Percentiles rank a stretch among this genome's conserved stretches.
Conservation (phyloP, 2,113 vertebrate species). For the Pungitius pungitius region DNA sequence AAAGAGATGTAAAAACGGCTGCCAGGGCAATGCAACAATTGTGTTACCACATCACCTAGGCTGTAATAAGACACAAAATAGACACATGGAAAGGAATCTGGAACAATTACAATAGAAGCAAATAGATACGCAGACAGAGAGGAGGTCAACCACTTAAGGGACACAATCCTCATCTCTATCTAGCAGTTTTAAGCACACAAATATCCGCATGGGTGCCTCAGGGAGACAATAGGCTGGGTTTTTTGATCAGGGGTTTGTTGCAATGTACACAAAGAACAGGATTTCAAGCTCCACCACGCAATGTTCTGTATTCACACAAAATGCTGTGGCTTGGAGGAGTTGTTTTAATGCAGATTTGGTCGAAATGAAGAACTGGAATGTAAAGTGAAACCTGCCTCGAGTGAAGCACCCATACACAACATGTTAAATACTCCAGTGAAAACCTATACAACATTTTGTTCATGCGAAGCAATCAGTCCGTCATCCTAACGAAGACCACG, state of each 20-base stretch:
- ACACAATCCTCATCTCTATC: constrained; percentile 44
- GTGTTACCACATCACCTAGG: constrained; percentile 46
- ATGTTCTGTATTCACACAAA: constrained; percentile 43
- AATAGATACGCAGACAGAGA: constrained; percentile 54
- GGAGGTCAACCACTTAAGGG: constrained; percentile 21
- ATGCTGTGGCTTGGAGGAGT: constrained; percentile 23
- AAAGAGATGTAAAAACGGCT: constrained; percentile 55
- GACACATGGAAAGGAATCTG: constrained; percentile 58
- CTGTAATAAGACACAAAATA: constrained; percentile 50
- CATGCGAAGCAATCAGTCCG: constrained; percentile 47
- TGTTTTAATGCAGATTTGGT: constrained; percentile 29
- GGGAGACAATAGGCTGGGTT: constrained; percentile 34
- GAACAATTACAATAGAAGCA: constrained; percentile 61
- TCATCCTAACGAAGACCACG: constrained; percentile 77
- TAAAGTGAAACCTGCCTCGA: constrained; percentile 30
- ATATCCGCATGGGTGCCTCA: constrained; percentile 65
- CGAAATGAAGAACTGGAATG: constrained; percentile 39
- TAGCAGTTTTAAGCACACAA: constrained; percentile 65
- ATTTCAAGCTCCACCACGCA: constrained; percentile 45
- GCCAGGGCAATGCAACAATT: constrained; percentile 46
- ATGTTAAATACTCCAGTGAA: constrained; percentile 80
- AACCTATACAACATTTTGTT: constrained; percentile 44
- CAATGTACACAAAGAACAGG: constrained; percentile 17
- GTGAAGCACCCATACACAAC: constrained; percentile 73
- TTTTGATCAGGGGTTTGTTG: constrained; percentile 37